phyloP scores from a whole-genome alignment of 37 sponge, comb jelly and placozoan genomes.

The Chondrosia reniformis region DNA sequence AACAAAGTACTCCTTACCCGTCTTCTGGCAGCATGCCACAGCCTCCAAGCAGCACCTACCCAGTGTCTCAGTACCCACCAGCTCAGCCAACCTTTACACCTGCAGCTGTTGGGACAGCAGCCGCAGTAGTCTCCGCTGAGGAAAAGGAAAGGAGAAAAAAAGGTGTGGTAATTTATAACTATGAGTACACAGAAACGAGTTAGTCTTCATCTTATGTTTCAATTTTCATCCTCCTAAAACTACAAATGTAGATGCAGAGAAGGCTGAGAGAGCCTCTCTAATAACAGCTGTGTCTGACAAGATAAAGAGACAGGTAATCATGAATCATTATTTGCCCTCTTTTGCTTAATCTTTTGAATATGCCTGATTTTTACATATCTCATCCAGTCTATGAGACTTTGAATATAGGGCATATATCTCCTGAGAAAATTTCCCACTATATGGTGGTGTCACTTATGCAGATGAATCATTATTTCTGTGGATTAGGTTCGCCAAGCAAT shows the following conservation, averaged over 20 bases:
- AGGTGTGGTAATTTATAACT: neutral
- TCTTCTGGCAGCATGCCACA: neutral
- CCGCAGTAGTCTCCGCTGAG: slow-evolving; percentile 37
- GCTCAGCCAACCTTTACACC: neutral
- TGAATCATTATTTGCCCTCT: too few species aligned
- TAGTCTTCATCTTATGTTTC: too few species aligned
- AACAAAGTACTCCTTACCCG: neutral
- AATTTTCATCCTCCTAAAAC: too few species aligned
- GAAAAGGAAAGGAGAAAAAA: slow-evolving; percentile 31
- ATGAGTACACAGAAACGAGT: neutral
- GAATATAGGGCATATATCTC: too few species aligned
- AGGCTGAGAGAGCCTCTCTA: slow-evolving; percentile 64
- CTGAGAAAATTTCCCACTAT: too few species aligned
- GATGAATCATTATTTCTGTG: too few species aligned
- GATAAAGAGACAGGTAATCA: slow-evolving; percentile 73
- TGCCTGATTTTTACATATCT: too few species aligned
- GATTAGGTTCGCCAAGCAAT: slow-evolving; percentile 53
- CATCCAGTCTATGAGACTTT: too few species aligned
- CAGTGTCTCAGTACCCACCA: neutral
- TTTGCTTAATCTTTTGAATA: too few species aligned
- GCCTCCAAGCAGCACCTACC: neutral
- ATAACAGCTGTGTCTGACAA: slow-evolving; percentile 77
- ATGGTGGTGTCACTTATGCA: too few species aligned
- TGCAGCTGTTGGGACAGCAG: slow-evolving; percentile 9
- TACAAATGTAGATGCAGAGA: slow-evolving; percentile 39